Conservation (phyloP, 2,888 invertebrate genomes). For the Diabrotica balteata region DNA sequence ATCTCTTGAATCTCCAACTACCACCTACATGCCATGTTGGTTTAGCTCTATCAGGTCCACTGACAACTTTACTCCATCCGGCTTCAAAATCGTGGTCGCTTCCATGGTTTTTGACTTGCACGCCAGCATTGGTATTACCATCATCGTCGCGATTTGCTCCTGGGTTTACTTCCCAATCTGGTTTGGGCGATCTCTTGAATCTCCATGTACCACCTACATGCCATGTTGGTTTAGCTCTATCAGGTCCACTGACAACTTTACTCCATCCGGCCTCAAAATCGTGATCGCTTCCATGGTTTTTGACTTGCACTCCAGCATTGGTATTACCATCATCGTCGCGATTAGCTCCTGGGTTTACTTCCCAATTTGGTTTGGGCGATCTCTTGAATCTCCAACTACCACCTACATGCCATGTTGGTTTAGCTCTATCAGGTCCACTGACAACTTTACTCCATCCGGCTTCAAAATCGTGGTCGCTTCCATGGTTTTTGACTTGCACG, state of each 20-base stretch:
- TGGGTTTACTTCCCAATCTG: not conserved
- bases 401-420: conserved; percentile 36
- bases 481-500: not conserved
- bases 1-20: conserved; percentile 22
- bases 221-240: not conserved
- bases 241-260: not conserved
- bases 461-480: conserved; percentile 23
- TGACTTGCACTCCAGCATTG: not conserved
- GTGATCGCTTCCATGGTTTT: not conserved
- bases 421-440: conserved; percentile 32
- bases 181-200: conserved; percentile 14
- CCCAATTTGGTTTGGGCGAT: conserved; percentile 5
- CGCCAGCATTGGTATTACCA: not conserved
- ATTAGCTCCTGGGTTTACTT: conserved; percentile 1
- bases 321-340: not conserved
- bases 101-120: not conserved
- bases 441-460: conserved; percentile 36
- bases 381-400: conserved; percentile 27
- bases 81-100: not conserved
- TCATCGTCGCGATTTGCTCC: not conserved
- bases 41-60: not conserved
- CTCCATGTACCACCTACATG: conserved; percentile 24
- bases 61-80: not conserved
- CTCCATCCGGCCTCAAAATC: conserved; percentile 1
- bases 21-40: not conserved